Evolutionary conservation across 2,888 invertebrate species (phyloP), one percentile per base, ranked within the genome.

Genomic region (Drosophila austrosaltans): DNA sequence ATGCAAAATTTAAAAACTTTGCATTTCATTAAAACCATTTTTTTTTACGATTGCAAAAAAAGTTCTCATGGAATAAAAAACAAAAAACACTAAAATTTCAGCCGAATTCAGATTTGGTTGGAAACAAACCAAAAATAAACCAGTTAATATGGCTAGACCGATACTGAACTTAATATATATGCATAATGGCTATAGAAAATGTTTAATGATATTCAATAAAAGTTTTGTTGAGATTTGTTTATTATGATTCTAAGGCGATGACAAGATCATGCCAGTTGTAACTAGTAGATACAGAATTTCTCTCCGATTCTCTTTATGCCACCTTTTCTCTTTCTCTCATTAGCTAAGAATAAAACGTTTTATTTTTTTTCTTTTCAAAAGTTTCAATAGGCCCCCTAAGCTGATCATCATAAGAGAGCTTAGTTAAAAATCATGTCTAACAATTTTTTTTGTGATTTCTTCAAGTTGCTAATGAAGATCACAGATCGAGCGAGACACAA

Each of bases 381-480:
- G 8, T 36, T 36, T 36, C 22, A 48, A 48, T 12, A 48, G 48
- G 16, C 16, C 6, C 48, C 40, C 16, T 8, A 57, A 32, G 39
- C 39, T n/a, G 61, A 42, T 58, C 53, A 61, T 66, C 39, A 48
- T 65, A 58, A 71, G 66, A 48, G 48, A 25, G 48, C 48, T 25
- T 48, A 48, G 10, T 48, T 48, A 48, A 48, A 48, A 48, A 10
- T 48, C 48, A 48, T 48, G 25, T 25, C 48, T 48, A 48, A 48
- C 25, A 4, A 64, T 70, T 71, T 64, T 72, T 56, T 71, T 60
- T 57, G 66, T 72, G 16, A 22, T 8, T 66, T 61, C 12, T 58
- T 44, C 28, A 39, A 66, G 44, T 39, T 59, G 72, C 72, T 72
- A 72, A 72, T 72, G 72, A 72, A 72, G 72, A 66, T 71, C 69